Conservation (phyloP, 2,797 vertebrate species). For the Holocentrus rufus region DNA sequence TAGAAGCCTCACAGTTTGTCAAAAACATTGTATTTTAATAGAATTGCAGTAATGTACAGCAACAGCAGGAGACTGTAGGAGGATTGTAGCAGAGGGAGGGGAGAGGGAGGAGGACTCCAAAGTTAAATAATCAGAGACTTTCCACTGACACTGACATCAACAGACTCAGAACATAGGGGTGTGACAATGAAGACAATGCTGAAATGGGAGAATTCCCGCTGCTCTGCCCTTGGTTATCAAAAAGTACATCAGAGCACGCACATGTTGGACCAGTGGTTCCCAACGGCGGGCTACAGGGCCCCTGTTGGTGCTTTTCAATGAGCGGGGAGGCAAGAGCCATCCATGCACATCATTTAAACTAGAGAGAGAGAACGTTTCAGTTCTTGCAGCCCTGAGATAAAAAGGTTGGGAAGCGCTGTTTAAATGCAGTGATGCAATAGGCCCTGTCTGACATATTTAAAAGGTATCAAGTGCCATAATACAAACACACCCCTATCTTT, state of each 20-base stretch:
- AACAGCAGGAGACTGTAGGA: slow-evolving; percentile 55
- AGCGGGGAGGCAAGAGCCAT: too few relatives aligned
- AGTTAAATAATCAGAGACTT: slow-evolving; percentile 31
- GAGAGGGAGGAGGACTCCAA: neutral
- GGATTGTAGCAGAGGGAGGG: slow-evolving; percentile 63
- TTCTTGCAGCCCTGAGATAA: slow-evolving; percentile 63
- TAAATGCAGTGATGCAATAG: slow-evolving; percentile 34
- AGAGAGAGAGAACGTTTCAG: neutral
- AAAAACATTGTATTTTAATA: slow-evolving; percentile 76
- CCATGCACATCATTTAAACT: neutral
- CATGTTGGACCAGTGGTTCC: neutral
- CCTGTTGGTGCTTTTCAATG: neutral
- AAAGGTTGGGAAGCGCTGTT: slow-evolving; percentile 41
- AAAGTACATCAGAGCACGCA: slow-evolving; percentile 29
- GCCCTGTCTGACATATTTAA: slow-evolving; percentile 17
- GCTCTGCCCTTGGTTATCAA: slow-evolving; percentile 41
- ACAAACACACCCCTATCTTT: slow-evolving; percentile 29
- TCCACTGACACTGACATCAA: slow-evolving; percentile 57
- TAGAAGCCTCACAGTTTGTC: slow-evolving; percentile 22
- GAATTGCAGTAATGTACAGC: slow-evolving; percentile 72
- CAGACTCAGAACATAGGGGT: slow-evolving; percentile 34
- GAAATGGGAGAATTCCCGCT: slow-evolving; percentile 21
- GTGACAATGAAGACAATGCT: slow-evolving; percentile 6
- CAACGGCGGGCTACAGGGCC: neutral
- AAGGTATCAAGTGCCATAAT: slow-evolving; percentile 46